Base-by-base conservation (phyloP, 2,888 invertebrate species). In the Cordilura impudica region DNA sequence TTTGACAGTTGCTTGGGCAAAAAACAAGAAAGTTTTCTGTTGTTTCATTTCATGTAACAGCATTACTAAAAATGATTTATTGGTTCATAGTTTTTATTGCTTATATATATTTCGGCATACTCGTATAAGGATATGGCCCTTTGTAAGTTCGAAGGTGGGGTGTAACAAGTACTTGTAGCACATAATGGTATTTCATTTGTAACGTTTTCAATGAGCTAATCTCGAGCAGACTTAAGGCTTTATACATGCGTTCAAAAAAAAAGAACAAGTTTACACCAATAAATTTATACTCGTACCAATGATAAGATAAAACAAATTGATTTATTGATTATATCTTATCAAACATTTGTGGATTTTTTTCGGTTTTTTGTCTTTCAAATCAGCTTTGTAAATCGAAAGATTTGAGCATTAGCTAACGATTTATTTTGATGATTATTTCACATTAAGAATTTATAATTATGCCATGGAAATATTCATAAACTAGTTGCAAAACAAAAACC, bases 61-160 rank as follows among this genome's bases (percentile, higher is more conserved):
- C 56, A 60, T 53, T 45, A 63, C 49, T 39, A 69, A 29, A 69
- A 63, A 75, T 69, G 75, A 75, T 75, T 75, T 75, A 75, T 75
- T 71, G 70, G 70, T 53, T 71, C 61, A 54, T 61, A 43, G 60
- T 61, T 61, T 58, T 61, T 35, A 49, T 49, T 63, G 19, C 19
- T 21, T 31, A n/a, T 39, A n/a, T n/a, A n/a, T 39, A 39, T 39
- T n/a, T 39, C n/a, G 35, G n/a, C 35, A 39, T 2, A n/a, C n/a
- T n/a, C n/a, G n/a, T n/a, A 39, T 39, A 39, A 39, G 35, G 12
- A 39, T n/a, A 39, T 39, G 35, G 1, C 8, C n/a, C n/a, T 4
- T 39, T 12, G 12, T n/a, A n/a, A 12, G 35, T 39, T 12, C 8
- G 12, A 29, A 8, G 2, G 31, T 10, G 31, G 31, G 31, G 10